These are phyloP conservation scores for Pseudomugil tenellus DNA, from an alignment of 2,797 vertebrate species.

Conservation along the genomic window DNA sequence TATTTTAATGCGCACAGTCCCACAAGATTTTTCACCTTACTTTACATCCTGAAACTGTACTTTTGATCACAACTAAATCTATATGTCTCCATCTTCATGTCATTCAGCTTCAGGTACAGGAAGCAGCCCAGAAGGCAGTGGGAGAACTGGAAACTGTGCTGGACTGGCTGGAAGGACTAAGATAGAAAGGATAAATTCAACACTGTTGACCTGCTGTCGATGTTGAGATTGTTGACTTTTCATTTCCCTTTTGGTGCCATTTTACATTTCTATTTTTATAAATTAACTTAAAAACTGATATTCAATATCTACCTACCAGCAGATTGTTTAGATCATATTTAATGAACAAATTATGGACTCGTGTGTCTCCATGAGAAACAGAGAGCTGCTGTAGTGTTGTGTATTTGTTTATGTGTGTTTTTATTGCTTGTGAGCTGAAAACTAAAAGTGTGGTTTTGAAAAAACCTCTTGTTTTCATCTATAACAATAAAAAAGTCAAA, in stretches of 20 bases:
- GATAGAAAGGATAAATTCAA: constrained; percentile 3
- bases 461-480: not conserved
- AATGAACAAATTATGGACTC: not conserved
- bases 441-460: not conserved
- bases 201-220: not conserved
- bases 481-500: constrained; percentile 14
- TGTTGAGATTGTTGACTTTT: not conserved
- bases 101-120: constrained; percentile 67
- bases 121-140: constrained; percentile 76
- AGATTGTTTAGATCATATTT: not conserved
- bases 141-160: constrained; percentile 81
- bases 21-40: not conserved
- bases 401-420: not conserved
- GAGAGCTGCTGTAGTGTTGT: not conserved
- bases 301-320: not conserved
- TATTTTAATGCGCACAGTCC: not conserved
- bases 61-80: not conserved
- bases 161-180: constrained; percentile 76
- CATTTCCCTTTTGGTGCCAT: constrained; percentile 9
- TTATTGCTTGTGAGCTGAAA: not conserved
- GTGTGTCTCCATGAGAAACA: constrained; percentile 35
- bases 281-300: constrained; percentile 25
- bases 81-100: not conserved
- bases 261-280: constrained; percentile 46
- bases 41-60: not conserved